Percentiles rank a stretch among this genome's conserved stretches.
Conservation (phyloP, 2,113 vertebrate genomes). For the Brachypodius melanocephalos region DNA sequence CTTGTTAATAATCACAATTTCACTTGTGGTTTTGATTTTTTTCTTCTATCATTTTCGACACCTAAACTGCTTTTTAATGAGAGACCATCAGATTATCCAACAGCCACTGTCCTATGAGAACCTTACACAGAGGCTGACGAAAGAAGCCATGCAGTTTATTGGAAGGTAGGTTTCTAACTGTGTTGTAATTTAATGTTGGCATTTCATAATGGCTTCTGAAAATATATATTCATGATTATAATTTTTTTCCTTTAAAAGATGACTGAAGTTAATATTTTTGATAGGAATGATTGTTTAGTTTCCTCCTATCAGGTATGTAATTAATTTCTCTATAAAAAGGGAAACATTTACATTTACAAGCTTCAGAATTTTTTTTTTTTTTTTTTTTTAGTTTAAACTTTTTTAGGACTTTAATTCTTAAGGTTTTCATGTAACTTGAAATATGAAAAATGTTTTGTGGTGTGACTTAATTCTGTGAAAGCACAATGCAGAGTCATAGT, state of each 20-base stretch:
- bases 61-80: constrained; percentile 88
- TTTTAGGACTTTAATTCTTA: neutral
- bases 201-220: neutral
- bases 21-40: neutral
- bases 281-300: neutral
- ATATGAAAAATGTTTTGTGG: neutral
- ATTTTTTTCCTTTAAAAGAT: neutral
- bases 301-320: neutral
- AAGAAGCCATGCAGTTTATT: constrained; percentile 77
- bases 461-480: neutral
- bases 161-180: constrained; percentile 69
- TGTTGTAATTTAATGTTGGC: neutral
- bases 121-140: constrained; percentile 82
- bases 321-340: neutral
- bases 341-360: neutral
- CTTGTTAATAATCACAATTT: neutral
- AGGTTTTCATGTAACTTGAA: neutral
- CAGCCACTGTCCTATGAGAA: constrained; percentile 80
- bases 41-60: constrained; percentile 74
- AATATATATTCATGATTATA: fast-evolving
- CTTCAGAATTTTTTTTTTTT: neutral
- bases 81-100: constrained; percentile 73
- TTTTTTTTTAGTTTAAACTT: neutral
- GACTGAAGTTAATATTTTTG: neutral
- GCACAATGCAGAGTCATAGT: neutral